Evolutionary conservation across 2,888 invertebrate genomes (phyloP).

Genomic region (Ctenicera cuprea): DNA sequence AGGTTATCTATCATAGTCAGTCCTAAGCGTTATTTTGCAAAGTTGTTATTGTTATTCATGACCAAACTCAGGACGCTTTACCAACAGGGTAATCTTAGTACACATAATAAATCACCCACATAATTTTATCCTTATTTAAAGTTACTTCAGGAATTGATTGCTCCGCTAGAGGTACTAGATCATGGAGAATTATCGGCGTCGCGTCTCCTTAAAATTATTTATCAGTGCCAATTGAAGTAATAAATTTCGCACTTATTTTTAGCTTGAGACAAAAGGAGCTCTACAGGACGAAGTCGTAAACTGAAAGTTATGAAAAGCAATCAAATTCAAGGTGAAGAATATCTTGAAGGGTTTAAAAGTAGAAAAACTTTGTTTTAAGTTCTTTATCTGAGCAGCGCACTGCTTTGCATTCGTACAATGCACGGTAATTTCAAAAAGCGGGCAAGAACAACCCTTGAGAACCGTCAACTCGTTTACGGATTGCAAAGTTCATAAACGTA

Average conservation of each 20-base stretch:
- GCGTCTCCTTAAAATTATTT: neutral
- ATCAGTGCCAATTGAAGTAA: neutral
- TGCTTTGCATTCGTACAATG: constrained; percentile 60
- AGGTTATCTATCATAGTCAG: constrained; percentile 52
- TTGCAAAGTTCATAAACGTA: constrained; percentile 62
- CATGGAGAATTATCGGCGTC: constrained; percentile 10
- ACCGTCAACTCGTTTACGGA: constrained; percentile 60
- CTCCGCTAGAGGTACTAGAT: constrained; percentile 7
- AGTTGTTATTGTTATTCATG: constrained; percentile 53
- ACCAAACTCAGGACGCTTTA: constrained; percentile 42
- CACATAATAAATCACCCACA: constrained; percentile 33
- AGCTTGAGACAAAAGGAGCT: neutral
- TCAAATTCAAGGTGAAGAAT: constrained; percentile 16
- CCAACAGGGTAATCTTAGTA: constrained; percentile 42
- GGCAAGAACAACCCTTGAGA: constrained; percentile 53
- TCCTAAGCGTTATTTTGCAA: constrained; percentile 50
- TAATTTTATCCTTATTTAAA: constrained; percentile 41
- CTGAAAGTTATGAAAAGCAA: constrained; percentile 1
- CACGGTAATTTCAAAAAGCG: constrained; percentile 55
- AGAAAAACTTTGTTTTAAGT: constrained; percentile 39
- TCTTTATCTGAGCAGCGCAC: constrained; percentile 28
- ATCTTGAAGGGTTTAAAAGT: constrained; percentile 28
- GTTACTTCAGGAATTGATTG: constrained; percentile 36
- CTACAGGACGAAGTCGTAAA: constrained; percentile 2
- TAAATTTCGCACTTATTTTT: constrained; percentile 1